Evolutionary conservation across 2,888 invertebrate genomes (phyloP), one percentile per base, ranked within the genome.

Genomic region (Aphidius colemani): DNA sequence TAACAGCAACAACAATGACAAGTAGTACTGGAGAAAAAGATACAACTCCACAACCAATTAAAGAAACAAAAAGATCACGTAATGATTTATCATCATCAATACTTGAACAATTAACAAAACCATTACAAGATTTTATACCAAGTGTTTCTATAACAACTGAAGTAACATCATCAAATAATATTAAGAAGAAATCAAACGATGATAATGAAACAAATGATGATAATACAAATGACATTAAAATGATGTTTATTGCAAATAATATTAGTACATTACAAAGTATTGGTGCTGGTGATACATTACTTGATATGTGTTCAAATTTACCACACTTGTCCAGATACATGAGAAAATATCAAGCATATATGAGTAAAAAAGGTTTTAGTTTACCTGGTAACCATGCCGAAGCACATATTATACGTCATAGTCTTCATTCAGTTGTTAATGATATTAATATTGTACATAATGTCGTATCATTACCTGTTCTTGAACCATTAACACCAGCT

Each of bases 401-500:
- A 84, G 94, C 90, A 68, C 89, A 88, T 78, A 88, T 86, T 77
- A 89, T 89, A 74, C 89, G 88, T 82, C 87, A 88, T 77, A 93
- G 92, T 71, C 87, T 94, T 72, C 89, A 91, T 69, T 89, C 91
- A 70, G 88, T 95, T 71, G 89, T 94, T 66, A 90, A 91, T 67
- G 96, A 96, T 80, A 90, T 96, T 67, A 88, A 88, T 65, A 89
- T 95, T 53, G 93, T 94, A 64, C 90, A 91, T 78, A 88, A 91
- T 69, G 94, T 94, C 7, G 86, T 96, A 71, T 91, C 93, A 13
- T 84, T 97, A 72, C 96, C 96, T 0, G 88, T 95, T 65, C 83
- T 96, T 61, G 96, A 96, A 80, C 96, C 96, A 0, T 85, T 96
- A 72, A 93, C 93, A 8, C 88, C 92, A 5, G 88, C 88, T n/a